Evolutionary conservation across 1,140 invertebrate genomes (phyloP).

Genomic region (Hesperophylax magnus): DNA sequence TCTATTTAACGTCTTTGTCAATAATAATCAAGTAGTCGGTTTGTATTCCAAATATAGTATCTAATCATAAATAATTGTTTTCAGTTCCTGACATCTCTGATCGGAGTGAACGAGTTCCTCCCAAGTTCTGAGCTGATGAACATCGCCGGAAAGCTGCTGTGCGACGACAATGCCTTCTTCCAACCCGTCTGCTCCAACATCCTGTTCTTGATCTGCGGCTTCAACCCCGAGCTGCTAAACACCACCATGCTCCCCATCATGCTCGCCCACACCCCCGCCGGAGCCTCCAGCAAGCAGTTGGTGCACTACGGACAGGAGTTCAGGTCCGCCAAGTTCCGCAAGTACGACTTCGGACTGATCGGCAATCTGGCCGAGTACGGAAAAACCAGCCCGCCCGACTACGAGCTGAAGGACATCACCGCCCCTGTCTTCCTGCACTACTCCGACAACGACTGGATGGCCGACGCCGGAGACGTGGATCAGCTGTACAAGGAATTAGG

Average conservation of each 20-base stretch:
- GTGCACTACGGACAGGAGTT: constrained; percentile 83
- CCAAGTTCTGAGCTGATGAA: constrained; percentile 69
- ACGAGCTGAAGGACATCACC: constrained; percentile 73
- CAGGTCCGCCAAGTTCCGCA: constrained; percentile 72
- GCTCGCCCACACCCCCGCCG: constrained; percentile 85
- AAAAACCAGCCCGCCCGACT: constrained; percentile 65
- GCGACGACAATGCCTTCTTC: constrained; percentile 67
- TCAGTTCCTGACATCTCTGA: constrained; percentile 42
- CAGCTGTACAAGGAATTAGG: constrained; percentile 66
- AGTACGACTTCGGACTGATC: constrained; percentile 76
- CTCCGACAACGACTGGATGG: constrained; percentile 80
- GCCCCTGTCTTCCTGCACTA: constrained; percentile 79
- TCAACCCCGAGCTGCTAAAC: constrained; percentile 71
- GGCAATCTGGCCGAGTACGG: constrained; percentile 72
- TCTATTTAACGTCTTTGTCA: too few relatives aligned
- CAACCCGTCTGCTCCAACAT: constrained; percentile 73
- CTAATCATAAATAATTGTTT: background rate
- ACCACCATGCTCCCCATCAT: constrained; percentile 80
- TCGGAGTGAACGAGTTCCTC: constrained; percentile 72
- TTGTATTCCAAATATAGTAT: too few relatives aligned
- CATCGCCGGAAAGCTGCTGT: constrained; percentile 69
- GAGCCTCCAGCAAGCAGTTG: constrained; percentile 84
- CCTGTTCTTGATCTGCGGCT: constrained; percentile 73
- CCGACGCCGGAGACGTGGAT: constrained; percentile 66
- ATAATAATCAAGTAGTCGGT: too few relatives aligned